A percentile compares a stretch with the other conserved stretches of the same genome.
These are phyloP conservation scores for Parthenolecanium corni DNA, from an alignment of 2,888 invertebrate species.

Conservation along the genomic window DNA sequence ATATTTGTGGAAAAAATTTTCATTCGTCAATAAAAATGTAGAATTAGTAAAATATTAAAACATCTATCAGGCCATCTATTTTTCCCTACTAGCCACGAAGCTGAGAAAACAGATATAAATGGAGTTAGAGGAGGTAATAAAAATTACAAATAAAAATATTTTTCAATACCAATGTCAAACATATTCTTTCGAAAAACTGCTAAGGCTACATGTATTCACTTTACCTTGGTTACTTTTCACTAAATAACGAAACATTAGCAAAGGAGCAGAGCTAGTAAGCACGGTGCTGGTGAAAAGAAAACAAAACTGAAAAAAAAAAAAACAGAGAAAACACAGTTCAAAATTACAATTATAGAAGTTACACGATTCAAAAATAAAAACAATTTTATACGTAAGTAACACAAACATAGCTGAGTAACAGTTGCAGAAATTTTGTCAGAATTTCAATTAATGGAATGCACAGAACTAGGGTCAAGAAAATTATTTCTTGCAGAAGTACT, in stretches of 20 bases:
- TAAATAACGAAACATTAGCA: constrained; percentile 6
- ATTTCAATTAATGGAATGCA: too few relatives aligned
- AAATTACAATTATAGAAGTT: background rate
- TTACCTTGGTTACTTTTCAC: constrained; percentile 14
- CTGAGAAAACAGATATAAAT: background rate
- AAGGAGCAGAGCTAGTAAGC: background rate
- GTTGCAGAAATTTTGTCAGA: too few relatives aligned
- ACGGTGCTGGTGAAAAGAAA: constrained; percentile 8
- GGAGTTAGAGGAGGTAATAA: background rate
- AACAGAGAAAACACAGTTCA: background rate
- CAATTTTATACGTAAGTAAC: too few relatives aligned
- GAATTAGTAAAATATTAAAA: background rate
- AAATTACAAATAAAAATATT: background rate
- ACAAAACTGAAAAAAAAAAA: constrained; percentile 7
- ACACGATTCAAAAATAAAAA: background rate
- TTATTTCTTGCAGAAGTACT: too few relatives aligned
- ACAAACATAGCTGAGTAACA: too few relatives aligned
- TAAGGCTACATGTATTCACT: too few relatives aligned
- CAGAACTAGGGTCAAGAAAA: too few relatives aligned
- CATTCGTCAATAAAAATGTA: too few relatives aligned
- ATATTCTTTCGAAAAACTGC: too few relatives aligned
- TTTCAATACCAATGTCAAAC: too few relatives aligned
- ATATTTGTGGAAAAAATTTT: too few relatives aligned
- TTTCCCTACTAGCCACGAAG: background rate
- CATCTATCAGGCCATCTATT: background rate